These are phyloP conservation scores for Synergus itoensis DNA, from an alignment of 2,888 invertebrate genomes.

Conservation along the genomic window DNA sequence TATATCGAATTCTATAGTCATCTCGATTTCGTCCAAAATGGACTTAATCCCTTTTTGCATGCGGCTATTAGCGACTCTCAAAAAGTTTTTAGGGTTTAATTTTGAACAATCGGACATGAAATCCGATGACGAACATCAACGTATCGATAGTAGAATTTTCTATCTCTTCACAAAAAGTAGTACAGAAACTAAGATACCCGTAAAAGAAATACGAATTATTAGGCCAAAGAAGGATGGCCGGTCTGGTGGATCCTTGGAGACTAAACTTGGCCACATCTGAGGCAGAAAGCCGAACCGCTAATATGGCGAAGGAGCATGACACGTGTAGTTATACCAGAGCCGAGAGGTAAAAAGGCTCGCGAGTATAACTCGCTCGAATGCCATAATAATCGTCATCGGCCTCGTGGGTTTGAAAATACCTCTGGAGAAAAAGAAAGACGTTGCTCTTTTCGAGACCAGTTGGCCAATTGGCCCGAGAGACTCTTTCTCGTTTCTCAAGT, in stretches of 20 bases:
- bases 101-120: no score
- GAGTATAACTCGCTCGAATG: constrained; percentile 19
- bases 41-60: no score
- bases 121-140: no score
- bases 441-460: constrained; percentile 25
- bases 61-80: no score
- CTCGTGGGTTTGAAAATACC: constrained; percentile 2
- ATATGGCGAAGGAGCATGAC: constrained; percentile 41
- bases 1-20: no score
- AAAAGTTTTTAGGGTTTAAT: no score
- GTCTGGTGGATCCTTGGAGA: constrained; percentile 16
- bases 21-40: no score
- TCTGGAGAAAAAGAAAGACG: constrained; percentile 23
- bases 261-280: constrained; percentile 16
- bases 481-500: constrained; percentile 1
- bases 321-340: constrained; percentile 21
- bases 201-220: neutral
- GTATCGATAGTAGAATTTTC: no score
- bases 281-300: constrained; percentile 19
- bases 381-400: constrained; percentile 40
- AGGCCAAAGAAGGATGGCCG: constrained; percentile 15
- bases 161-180: neutral
- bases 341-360: constrained; percentile 17
- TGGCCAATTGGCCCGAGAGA: constrained; percentile 25
- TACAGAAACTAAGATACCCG: neutral